Conservation (phyloP, 2,113 vertebrate species). For the Numida meleagris region DNA sequence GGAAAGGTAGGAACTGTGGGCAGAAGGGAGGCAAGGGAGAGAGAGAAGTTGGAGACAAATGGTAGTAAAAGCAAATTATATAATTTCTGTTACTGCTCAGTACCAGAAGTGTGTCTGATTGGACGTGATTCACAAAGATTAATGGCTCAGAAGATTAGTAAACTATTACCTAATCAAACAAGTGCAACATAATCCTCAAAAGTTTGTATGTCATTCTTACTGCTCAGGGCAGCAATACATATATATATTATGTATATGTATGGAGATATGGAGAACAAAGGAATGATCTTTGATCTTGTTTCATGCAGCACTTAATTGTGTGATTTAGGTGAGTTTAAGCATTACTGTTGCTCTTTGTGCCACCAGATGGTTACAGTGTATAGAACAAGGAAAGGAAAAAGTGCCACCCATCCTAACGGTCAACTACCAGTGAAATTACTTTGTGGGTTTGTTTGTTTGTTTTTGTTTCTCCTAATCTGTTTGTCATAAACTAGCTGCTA, state of each 20-base stretch:
- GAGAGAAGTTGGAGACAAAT: background rate
- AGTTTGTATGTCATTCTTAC: background rate
- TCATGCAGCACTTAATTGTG: background rate
- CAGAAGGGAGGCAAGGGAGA: background rate
- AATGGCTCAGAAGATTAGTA: background rate
- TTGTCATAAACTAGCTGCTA: background rate
- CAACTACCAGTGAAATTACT: background rate
- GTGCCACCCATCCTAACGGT: background rate
- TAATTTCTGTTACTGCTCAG: background rate
- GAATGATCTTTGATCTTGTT: background rate
- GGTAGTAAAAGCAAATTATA: background rate
- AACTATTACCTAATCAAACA: background rate
- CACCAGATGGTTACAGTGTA: background rate
- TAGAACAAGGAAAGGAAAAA: background rate
- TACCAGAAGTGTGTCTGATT: background rate
- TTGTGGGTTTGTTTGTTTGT: background rate
- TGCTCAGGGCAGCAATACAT: background rate
- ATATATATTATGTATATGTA: background rate
- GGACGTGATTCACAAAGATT: background rate
- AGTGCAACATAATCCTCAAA: background rate
- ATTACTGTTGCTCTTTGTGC: background rate
- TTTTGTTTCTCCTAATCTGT: background rate
- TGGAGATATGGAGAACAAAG: background rate
- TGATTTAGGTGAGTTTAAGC: background rate
- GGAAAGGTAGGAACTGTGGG: background rate